Conservation (phyloP, 2,113 vertebrate species). For the Notechis scutatus region DNA sequence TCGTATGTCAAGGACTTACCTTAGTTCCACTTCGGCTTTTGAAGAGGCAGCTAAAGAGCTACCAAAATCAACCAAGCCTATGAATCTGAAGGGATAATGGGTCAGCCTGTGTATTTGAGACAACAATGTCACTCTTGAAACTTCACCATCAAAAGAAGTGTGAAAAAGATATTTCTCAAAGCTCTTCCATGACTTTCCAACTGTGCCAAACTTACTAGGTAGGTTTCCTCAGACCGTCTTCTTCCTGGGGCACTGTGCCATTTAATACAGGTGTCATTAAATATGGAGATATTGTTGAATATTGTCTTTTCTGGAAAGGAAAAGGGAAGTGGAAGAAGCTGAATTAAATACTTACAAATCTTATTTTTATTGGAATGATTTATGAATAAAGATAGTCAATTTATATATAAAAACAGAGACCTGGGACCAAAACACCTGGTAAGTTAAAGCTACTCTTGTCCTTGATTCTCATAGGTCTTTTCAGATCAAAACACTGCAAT, state of each 20-base stretch:
- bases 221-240: slow-evolving; percentile 55
- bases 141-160: not conserved
- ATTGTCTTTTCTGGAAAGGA: slow-evolving; percentile 61
- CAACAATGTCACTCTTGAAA: not conserved
- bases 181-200: not conserved
- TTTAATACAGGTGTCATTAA: slow-evolving; percentile 82
- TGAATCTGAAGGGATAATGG: not conserved
- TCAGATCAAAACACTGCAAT: not conserved
- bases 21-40: not conserved
- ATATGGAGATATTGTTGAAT: slow-evolving; percentile 71
- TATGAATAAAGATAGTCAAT: not conserved
- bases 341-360: not conserved
- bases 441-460: not conserved
- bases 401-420: not conserved
- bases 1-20: not conserved
- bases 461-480: not conserved
- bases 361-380: not conserved
- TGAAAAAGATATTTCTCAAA: not conserved
- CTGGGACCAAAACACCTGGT: not conserved
- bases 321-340: not conserved
- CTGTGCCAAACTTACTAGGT: slow-evolving; percentile 63
- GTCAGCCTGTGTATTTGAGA: not conserved
- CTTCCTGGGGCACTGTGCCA: slow-evolving; percentile 76
- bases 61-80: not conserved
- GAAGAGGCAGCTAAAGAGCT: not conserved